Evolutionary conservation across 1,140 invertebrate species (phyloP).

Genomic region (Drosophila malerkotliana): DNA sequence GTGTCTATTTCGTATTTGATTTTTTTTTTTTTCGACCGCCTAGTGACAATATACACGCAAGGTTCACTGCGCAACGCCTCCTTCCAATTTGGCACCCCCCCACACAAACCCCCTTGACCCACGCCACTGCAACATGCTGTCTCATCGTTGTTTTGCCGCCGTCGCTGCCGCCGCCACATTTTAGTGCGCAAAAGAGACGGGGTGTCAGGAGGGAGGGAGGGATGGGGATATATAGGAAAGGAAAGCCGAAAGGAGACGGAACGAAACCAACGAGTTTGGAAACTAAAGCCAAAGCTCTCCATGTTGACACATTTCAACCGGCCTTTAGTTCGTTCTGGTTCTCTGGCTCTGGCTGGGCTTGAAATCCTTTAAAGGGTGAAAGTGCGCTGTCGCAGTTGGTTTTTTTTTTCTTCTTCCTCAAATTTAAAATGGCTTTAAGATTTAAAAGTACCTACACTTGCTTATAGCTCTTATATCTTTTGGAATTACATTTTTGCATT

Average conservation of each 20-base stretch:
- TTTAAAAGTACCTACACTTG: not conserved
- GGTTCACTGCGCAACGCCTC: slow-evolving; percentile 72
- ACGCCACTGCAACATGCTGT: slow-evolving; percentile 66
- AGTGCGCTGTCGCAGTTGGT: slow-evolving; percentile 40
- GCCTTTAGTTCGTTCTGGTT: slow-evolving; percentile 29
- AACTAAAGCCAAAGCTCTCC: slow-evolving; percentile 43
- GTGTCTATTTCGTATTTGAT: slow-evolving; percentile 28
- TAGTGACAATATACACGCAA: slow-evolving; percentile 74
- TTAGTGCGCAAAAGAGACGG: slow-evolving; percentile 30
- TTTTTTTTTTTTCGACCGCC: slow-evolving; percentile 48
- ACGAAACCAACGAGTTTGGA: slow-evolving; percentile 35
- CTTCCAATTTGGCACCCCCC: slow-evolving; percentile 20
- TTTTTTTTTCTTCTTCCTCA: not conserved
- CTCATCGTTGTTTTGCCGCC: slow-evolving; percentile 77
- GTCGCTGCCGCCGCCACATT: slow-evolving; percentile 65
- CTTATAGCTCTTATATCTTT: no score
- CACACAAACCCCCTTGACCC: slow-evolving; percentile 15
- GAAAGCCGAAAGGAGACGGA: slow-evolving; percentile 11
- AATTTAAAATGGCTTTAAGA: not conserved
- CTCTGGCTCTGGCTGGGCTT: not conserved
- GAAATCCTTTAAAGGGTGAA: slow-evolving; percentile 76
- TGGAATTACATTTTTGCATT: slow-evolving; percentile 32
- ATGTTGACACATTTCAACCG: slow-evolving; percentile 75
- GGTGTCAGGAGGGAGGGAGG: slow-evolving; percentile 1
- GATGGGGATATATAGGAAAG: not conserved